phyloP scores from a whole-genome alignment of 2,113 vertebrate genomes.

The Tylochromis polylepis region DNA sequence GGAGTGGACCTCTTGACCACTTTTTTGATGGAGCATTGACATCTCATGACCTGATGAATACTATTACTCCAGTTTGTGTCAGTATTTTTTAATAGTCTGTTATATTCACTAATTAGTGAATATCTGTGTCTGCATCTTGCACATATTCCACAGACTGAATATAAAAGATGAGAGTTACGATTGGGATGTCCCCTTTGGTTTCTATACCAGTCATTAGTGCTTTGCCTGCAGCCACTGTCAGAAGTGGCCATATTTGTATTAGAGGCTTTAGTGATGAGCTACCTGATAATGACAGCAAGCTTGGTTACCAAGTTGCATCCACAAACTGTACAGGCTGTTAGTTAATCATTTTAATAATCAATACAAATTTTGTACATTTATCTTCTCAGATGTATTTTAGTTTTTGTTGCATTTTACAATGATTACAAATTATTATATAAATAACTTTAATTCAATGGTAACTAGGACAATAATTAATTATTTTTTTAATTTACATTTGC shows the following conservation, averaged over 20 bases:
- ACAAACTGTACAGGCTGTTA: background rate
- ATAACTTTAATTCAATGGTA: background rate
- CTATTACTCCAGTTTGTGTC: background rate
- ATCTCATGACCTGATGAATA: background rate
- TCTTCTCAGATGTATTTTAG: background rate
- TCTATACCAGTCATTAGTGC: background rate
- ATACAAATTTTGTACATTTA: rapidly evolving
- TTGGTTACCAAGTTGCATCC: background rate
- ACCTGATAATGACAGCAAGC: background rate
- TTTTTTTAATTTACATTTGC: background rate
- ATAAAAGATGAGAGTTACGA: background rate
- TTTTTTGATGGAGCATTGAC: background rate
- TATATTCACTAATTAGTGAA: background rate
- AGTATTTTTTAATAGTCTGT: background rate
- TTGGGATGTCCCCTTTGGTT: background rate
- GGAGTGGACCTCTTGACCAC: rapidly evolving
- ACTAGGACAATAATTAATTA: background rate
- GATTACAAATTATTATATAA: background rate
- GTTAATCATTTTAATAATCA: background rate
- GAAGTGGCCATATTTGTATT: background rate
- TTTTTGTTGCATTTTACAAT: background rate
- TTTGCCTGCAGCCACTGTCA: background rate
- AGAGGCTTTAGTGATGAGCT: background rate
- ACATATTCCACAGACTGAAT: background rate
- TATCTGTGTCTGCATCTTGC: background rate